Percentiles rank a stretch among this genome's conserved stretches.
phyloP scores from a whole-genome alignment of 1,140 invertebrate species.

The Magallana angulata region DNA sequence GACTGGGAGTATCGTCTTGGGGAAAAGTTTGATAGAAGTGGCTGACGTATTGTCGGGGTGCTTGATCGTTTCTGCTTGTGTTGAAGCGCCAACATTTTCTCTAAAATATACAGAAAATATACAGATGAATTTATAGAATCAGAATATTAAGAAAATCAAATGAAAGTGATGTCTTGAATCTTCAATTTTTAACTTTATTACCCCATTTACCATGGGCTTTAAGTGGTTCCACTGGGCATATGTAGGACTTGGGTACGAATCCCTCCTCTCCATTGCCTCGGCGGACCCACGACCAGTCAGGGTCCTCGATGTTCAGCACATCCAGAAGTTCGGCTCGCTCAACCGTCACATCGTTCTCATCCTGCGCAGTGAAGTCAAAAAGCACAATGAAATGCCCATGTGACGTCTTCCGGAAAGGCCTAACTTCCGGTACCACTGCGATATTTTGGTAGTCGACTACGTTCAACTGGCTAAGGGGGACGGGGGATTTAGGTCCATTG shows the following conservation, averaged over 20 bases:
- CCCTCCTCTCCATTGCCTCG: constrained; percentile 95
- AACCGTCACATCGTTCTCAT: constrained; percentile 96
- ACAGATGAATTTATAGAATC: background rate
- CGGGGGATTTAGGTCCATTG: too few relatives aligned
- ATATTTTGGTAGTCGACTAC: constrained; percentile 24
- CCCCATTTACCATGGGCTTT: constrained; percentile 54
- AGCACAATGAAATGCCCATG: constrained; percentile 94
- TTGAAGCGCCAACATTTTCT: background rate
- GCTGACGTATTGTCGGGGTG: constrained; percentile 19
- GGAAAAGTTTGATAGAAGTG: background rate
- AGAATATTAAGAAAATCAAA: background rate
- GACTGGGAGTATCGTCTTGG: constrained; percentile 18
- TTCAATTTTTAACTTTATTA: background rate
- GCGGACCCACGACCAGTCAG: constrained; percentile 97
- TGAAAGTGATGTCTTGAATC: background rate
- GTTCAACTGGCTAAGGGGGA: background rate
- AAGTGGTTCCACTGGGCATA: constrained; percentile 83
- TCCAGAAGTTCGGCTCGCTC: constrained; percentile 96
- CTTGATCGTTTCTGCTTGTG: constrained; percentile 15
- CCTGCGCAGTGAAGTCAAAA: constrained; percentile 94
- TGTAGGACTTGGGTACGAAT: constrained; percentile 96
- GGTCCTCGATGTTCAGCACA: constrained; percentile 94
- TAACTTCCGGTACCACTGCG: constrained; percentile 66
- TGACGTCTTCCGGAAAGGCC: constrained; percentile 94
- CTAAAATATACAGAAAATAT: background rate